Percentiles rank a stretch among this genome's conserved stretches.
These are phyloP conservation scores for Dryococelus australis DNA, from an alignment of 2,888 invertebrate species.

Conservation along the genomic window DNA sequence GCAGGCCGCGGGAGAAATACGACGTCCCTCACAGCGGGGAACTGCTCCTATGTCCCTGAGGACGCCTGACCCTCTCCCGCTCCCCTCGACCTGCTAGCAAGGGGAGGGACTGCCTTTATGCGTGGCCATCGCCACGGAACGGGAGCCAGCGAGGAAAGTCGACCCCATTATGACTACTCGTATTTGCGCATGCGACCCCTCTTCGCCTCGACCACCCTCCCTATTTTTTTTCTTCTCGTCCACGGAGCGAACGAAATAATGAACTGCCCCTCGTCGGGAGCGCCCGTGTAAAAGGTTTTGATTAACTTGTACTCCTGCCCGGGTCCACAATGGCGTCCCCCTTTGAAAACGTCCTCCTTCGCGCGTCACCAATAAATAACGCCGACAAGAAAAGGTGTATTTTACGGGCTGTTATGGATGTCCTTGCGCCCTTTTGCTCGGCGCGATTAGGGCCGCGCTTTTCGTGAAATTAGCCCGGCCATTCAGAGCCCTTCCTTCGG, in stretches of 20 bases:
- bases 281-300: background rate
- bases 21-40: no score
- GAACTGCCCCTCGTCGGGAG: background rate
- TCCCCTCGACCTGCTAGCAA: no score
- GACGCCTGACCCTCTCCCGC: no score
- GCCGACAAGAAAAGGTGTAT: background rate
- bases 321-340: background rate
- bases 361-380: background rate
- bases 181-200: slow-evolving; percentile 1
- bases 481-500: background rate
- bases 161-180: slow-evolving; percentile 9
- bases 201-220: background rate
- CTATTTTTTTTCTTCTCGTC: background rate
- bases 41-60: no score
- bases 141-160: background rate
- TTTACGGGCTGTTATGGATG: slow-evolving; percentile 8
- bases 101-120: background rate
- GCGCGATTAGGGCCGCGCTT: background rate
- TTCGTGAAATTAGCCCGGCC: background rate
- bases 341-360: background rate
- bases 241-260: background rate
- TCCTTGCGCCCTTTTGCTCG: background rate
- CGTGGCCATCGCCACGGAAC: slow-evolving; percentile 7
- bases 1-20: no score
- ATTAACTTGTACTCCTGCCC: background rate